These are phyloP conservation scores for Crepidodera aurea DNA, from an alignment of 2,888 invertebrate genomes.

Conservation along the genomic window DNA sequence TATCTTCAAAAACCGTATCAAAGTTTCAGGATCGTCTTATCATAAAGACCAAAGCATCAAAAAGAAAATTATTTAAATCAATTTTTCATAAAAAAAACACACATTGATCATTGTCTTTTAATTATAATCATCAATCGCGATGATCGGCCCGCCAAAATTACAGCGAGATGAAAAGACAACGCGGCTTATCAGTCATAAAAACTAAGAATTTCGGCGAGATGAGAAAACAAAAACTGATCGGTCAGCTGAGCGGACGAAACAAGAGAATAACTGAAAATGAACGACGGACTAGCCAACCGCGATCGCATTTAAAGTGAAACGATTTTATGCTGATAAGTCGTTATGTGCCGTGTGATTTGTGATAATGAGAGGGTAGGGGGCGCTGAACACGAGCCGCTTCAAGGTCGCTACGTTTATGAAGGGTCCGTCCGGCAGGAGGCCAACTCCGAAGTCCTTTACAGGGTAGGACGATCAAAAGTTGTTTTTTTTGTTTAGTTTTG, in stretches of 20 bases:
- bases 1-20: background rate
- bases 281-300: conserved; percentile 9
- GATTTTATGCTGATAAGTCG: conserved; percentile 52
- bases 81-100: too few relatives aligned
- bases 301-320: conserved; percentile 23
- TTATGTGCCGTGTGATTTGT: conserved; percentile 49
- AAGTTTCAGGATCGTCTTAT: too few relatives aligned
- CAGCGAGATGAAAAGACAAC: background rate
- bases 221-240: background rate
- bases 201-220: background rate
- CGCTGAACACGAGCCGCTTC: conserved; percentile 33
- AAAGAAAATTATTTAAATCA: too few relatives aligned
- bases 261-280: conserved; percentile 21
- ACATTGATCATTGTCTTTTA: too few relatives aligned
- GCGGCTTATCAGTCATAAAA: background rate
- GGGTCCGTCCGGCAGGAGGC: conserved; percentile 32
- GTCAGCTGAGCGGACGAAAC: conserved; percentile 8
- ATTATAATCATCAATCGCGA: too few relatives aligned
- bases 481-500: too few relatives aligned
- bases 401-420: conserved; percentile 52
- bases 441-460: background rate
- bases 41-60: too few relatives aligned
- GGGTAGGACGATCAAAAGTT: background rate
- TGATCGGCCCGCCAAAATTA: conserved; percentile 6
- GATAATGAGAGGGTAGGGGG: conserved; percentile 52